Evolutionary conservation across 2,113 vertebrate species (phyloP).

Genomic region (Eublepharis macularius): DNA sequence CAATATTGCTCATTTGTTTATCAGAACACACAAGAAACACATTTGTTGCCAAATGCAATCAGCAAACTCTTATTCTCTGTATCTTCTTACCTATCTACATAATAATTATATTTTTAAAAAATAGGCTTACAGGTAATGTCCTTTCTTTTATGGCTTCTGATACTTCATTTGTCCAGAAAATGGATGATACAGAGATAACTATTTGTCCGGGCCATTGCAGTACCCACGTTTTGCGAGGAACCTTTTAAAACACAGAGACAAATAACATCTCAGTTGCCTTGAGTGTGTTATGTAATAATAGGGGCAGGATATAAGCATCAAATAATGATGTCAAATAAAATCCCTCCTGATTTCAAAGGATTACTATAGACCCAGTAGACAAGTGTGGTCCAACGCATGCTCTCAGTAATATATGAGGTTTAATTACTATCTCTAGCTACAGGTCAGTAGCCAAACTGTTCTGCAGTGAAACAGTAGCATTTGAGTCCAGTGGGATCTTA

Average conservation of each 20-base stretch:
- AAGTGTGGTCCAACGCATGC: no score
- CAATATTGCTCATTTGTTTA: neutral
- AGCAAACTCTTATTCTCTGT: neutral
- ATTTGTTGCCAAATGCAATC: neutral
- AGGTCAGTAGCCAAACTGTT: no score
- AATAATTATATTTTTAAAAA: neutral
- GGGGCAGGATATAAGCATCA: no score
- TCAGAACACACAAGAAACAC: neutral
- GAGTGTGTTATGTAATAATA: neutral
- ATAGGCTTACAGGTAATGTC: constrained; percentile 77
- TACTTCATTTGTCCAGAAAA: constrained; percentile 93
- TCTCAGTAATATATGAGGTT: no score
- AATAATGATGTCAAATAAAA: no score
- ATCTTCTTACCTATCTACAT: neutral
- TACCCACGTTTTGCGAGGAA: constrained; percentile 87
- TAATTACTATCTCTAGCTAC: no score
- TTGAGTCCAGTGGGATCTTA: no score
- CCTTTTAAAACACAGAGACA: constrained; percentile 68
- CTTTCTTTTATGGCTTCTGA: constrained; percentile 82
- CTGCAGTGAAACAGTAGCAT: no score
- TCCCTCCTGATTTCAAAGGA: neutral
- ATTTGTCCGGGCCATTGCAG: constrained; percentile 94
- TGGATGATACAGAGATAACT: constrained; percentile 91
- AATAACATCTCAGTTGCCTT: neutral
- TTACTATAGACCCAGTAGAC: neutral